Conservation (phyloP, 2,113 vertebrate species). For the Melierax canorus region DNA sequence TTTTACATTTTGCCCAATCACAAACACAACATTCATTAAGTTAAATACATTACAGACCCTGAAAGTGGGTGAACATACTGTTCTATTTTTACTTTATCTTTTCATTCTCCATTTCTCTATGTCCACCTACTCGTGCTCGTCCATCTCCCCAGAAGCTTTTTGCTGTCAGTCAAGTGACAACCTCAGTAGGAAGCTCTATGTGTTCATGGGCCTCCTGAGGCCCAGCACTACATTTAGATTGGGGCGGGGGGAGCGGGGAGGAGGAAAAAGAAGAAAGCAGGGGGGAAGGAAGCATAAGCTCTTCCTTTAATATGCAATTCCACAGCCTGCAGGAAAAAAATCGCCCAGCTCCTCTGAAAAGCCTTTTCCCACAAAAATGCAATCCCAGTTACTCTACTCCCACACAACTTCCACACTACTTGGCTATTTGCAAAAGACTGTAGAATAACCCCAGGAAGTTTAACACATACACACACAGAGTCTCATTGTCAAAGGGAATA, state of each 20-base stretch:
- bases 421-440: not conserved
- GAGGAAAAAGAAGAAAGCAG: not conserved
- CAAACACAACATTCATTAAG: not conserved
- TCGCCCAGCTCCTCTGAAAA: constrained; percentile 17
- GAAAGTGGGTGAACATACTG: not conserved
- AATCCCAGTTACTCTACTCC: constrained; percentile 24
- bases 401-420: constrained; percentile 44
- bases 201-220: constrained; percentile 62
- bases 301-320: constrained; percentile 64
- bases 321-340: constrained; percentile 9
- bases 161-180: constrained; percentile 78
- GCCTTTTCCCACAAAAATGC: constrained; percentile 58
- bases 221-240: constrained; percentile 58
- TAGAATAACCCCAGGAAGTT: constrained; percentile 40
- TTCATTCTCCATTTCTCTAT: constrained; percentile 44
- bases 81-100: constrained; percentile 57
- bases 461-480: not conserved
- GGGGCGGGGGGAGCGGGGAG: not conserved
- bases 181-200: constrained; percentile 67
- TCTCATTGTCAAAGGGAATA: constrained; percentile 15
- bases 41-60: not conserved
- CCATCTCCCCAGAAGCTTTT: constrained; percentile 77
- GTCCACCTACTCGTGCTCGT: constrained; percentile 77
- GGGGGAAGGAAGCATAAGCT: not conserved
- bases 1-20: not conserved